phyloP scores from a whole-genome alignment of 2,888 invertebrate genomes.

The Chalcosyrphus nemorum region DNA sequence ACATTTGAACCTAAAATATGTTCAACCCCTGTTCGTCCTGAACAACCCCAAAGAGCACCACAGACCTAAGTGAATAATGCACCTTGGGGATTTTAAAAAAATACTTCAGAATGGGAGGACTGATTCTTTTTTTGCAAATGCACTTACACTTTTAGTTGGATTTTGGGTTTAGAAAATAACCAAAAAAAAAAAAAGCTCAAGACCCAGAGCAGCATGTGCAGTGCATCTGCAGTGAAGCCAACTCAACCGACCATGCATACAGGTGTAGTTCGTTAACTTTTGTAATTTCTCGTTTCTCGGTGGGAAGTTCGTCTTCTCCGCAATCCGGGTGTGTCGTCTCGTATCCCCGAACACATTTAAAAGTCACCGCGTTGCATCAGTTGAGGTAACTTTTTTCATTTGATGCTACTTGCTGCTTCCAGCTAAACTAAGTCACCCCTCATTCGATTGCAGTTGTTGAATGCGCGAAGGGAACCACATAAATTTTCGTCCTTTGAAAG shows the following conservation, averaged over 20 bases:
- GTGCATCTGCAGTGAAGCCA: conserved; percentile 27
- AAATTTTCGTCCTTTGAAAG: conserved; percentile 38
- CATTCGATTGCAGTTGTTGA: conserved; percentile 16
- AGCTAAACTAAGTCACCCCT: conserved; percentile 5
- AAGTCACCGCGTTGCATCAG: conserved; percentile 12
- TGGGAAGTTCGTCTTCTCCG: conserved; percentile 4
- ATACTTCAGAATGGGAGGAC: neutral
- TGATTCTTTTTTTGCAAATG: conserved; percentile 34
- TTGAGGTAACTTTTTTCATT: conserved; percentile 3
- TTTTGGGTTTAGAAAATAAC: no score
- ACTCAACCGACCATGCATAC: conserved; percentile 32
- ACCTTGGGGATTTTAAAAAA: conserved; percentile 32
- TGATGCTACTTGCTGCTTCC: no score
- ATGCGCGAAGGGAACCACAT: conserved; percentile 24
- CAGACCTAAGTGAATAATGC: conserved; percentile 40
- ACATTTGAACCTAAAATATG: conserved; percentile 22
- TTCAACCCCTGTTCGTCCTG: no score
- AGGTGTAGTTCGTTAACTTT: conserved; percentile 55
- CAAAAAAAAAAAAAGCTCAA: neutral
- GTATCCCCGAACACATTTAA: conserved; percentile 8
- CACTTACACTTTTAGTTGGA: conserved; percentile 46
- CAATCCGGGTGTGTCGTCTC: neutral
- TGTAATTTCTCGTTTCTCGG: conserved; percentile 32
- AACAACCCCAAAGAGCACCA: neutral
- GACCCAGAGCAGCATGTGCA: neutral